Conservation (phyloP, 2,113 vertebrate genomes). For the Psophia crepitans region DNA sequence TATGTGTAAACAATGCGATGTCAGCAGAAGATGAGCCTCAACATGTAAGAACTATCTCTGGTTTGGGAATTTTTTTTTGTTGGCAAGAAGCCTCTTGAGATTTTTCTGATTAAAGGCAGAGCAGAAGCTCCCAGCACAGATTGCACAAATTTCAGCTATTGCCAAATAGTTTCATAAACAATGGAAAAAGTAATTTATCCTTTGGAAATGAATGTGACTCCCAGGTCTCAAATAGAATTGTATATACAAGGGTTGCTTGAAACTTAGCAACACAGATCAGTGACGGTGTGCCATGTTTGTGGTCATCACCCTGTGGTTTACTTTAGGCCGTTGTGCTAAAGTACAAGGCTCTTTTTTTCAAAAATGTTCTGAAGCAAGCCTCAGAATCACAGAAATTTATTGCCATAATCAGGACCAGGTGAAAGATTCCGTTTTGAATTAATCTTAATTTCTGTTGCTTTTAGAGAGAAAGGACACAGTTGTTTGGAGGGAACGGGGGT, state of each 20-base stretch:
- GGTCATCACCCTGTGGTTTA: neutral
- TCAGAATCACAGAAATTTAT: neutral
- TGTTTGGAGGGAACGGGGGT: neutral
- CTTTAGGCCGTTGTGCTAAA: neutral
- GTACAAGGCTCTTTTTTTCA: neutral
- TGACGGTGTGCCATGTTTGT: neutral
- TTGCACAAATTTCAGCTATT: neutral
- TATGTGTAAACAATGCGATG: slow-evolving; percentile 98
- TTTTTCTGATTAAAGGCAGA: neutral
- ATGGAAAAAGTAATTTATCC: neutral
- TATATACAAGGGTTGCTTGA: neutral
- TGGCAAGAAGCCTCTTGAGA: neutral
- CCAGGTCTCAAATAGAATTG: neutral
- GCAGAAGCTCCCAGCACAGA: neutral
- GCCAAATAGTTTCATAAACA: neutral
- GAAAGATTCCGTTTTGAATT: neutral
- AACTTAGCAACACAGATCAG: neutral
- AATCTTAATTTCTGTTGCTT: neutral
- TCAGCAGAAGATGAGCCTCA: slow-evolving; percentile 91
- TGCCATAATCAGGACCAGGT: neutral
- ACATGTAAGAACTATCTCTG: slow-evolving; percentile 83
- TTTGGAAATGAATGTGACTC: neutral
- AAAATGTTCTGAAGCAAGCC: neutral
- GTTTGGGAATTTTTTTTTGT: slow-evolving; percentile 2
- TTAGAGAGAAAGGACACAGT: neutral